Percentiles rank a stretch among this genome's conserved stretches.
Conservation (phyloP, 2,113 vertebrate species). For the Urocitellus parryii region DNA sequence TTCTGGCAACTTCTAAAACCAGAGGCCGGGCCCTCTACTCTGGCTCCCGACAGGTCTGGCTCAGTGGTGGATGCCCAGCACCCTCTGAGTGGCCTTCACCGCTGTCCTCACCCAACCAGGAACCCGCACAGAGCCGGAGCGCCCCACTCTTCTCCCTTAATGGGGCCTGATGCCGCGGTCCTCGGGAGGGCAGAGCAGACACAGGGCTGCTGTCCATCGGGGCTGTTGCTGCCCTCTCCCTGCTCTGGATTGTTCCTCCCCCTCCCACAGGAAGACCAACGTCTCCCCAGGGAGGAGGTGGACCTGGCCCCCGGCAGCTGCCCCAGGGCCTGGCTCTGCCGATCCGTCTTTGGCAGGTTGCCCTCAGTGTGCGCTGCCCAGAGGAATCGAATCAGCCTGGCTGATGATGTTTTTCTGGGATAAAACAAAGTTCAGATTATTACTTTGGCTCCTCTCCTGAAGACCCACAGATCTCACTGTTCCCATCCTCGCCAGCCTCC, state of each 20-base stretch:
- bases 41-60: rapidly evolving
- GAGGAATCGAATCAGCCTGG: too few species aligned
- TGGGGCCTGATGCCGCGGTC: not conserved
- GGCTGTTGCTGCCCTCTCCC: rapidly evolving
- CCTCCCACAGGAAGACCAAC: not conserved
- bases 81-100: rapidly evolving
- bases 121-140: not conserved
- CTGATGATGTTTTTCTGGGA: rapidly evolving
- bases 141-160: not conserved
- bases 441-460: not conserved
- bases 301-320: too few species aligned
- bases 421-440: not conserved
- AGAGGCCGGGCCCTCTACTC: rapidly evolving
- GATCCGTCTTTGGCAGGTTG: rapidly evolving
- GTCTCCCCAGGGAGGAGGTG: not conserved
- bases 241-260: too few species aligned
- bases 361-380: rapidly evolving
- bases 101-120: not conserved
- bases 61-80: rapidly evolving
- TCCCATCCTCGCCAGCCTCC: conserved; percentile 20
- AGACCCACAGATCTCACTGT: not conserved
- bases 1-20: not conserved
- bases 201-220: not conserved
- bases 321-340: not conserved
- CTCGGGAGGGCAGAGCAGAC: rapidly evolving